These are phyloP conservation scores for Pagetopsis macropterus DNA, from an alignment of 2,797 vertebrate genomes.

Conservation along the genomic window DNA sequence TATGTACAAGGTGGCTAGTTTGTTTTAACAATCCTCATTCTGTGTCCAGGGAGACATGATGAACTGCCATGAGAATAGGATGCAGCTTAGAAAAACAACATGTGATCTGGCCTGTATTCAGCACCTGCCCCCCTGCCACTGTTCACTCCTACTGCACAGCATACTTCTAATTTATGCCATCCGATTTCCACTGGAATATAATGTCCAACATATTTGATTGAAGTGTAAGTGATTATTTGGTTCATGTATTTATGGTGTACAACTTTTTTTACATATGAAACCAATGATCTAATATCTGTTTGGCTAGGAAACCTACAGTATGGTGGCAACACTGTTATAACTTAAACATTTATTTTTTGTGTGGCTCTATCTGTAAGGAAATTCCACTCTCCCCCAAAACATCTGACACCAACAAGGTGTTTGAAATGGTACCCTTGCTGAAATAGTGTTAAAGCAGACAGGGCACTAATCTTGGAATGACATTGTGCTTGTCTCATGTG, in stretches of 20 bases:
- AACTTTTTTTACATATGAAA: background rate
- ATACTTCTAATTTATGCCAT: background rate
- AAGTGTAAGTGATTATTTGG: background rate
- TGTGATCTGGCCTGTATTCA: constrained; percentile 58
- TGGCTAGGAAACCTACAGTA: background rate
- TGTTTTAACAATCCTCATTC: constrained; percentile 14
- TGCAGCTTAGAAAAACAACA: constrained; percentile 63
- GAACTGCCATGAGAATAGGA: constrained; percentile 58
- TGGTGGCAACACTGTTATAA: background rate
- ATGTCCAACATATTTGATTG: background rate
- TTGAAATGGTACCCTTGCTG: background rate
- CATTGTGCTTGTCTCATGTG: background rate
- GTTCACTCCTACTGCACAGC: constrained; percentile 2
- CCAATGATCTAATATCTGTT: background rate
- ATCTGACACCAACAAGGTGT: background rate
- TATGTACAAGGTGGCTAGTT: background rate
- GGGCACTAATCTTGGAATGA: background rate
- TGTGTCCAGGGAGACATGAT: constrained; percentile 46
- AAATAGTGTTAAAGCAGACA: background rate
- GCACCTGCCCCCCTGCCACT: constrained; percentile 28
- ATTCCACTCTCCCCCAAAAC: background rate
- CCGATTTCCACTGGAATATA: background rate
- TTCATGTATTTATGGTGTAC: background rate
- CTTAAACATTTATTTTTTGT: too few relatives aligned
- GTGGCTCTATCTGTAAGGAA: too few relatives aligned